These are phyloP conservation scores for Hydra vulgaris DNA, from an alignment of 30 jellyfish, hydroid and myxozoan species.

Conservation along the genomic window DNA sequence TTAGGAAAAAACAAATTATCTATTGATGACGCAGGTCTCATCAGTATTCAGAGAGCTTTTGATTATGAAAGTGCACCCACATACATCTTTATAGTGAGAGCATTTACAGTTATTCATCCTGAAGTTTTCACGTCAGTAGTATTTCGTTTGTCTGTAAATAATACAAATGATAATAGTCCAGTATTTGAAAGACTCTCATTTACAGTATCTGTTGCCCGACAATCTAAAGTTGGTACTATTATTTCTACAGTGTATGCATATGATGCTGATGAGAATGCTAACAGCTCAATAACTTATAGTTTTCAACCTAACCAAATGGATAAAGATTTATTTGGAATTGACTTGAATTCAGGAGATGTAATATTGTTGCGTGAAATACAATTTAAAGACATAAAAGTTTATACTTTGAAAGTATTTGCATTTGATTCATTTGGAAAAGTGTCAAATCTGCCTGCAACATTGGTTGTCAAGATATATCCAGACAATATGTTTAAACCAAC, in stretches of 20 bases:
- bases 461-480: conserved; percentile 17
- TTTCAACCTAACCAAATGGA: conserved; percentile 9
- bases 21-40: neutral
- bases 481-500: conserved; percentile 30
- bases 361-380: conserved; percentile 6
- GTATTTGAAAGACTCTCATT: conserved; percentile 21
- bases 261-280: conserved; percentile 55
- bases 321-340: conserved; percentile 1
- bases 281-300: conserved; percentile 29
- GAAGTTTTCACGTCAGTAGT: conserved; percentile 14
- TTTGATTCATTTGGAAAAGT: conserved; percentile 13
- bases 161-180: conserved; percentile 78
- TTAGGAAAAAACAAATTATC: conserved; percentile 9
- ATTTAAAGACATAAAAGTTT: conserved; percentile 2
- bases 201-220: conserved; percentile 22
- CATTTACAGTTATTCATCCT: neutral
- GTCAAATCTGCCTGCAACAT: neutral
- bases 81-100: conserved; percentile 16
- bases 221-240: conserved; percentile 33
- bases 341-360: conserved; percentile 11
- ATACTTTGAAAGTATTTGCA: conserved; percentile 13
- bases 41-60: neutral
- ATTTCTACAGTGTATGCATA: conserved; percentile 39
- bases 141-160: conserved; percentile 24
- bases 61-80: conserved; percentile 13